Percentiles rank a stretch among this genome's conserved stretches.
Evolutionary conservation across 1,140 invertebrate genomes (phyloP).

Genomic region (Cyrtorhinus lividipennis): DNA sequence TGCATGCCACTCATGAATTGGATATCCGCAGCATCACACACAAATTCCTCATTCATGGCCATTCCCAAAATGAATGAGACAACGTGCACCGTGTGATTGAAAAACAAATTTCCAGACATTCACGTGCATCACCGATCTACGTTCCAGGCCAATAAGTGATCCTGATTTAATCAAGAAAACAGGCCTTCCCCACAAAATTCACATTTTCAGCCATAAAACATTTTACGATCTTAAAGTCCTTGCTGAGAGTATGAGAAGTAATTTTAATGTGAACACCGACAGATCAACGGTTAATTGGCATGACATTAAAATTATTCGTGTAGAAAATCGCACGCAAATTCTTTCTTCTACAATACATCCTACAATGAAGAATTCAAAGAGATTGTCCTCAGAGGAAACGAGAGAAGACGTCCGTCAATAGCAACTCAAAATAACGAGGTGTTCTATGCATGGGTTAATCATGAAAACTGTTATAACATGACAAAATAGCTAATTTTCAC

Average conservation of each 20-base stretch:
- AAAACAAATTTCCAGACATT: slow-evolving; percentile 25
- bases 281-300: slow-evolving; percentile 7
- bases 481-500: too few relatives aligned
- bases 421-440: too few relatives aligned
- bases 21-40: slow-evolving; percentile 29
- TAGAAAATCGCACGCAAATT: neutral
- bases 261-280: slow-evolving; percentile 12
- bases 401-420: neutral
- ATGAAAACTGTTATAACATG: too few relatives aligned
- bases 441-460: too few relatives aligned
- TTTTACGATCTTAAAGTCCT: slow-evolving; percentile 14
- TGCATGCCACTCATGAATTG: slow-evolving; percentile 20
- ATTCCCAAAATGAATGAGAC: slow-evolving; percentile 33
- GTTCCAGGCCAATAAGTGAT: slow-evolving; percentile 19
- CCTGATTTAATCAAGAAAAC: slow-evolving; percentile 8
- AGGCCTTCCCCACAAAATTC: neutral
- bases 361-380: neutral
- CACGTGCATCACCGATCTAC: slow-evolving; percentile 29
- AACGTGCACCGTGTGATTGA: slow-evolving; percentile 29
- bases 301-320: slow-evolving; percentile 4
- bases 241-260: slow-evolving; percentile 2
- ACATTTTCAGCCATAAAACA: neutral
- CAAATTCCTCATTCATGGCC: slow-evolving; percentile 32
- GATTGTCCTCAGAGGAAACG: neutral
- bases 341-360: slow-evolving; percentile 9